Percentiles rank a stretch among this genome's conserved stretches.
Evolutionary conservation across 2,113 vertebrate species (phyloP).

Genomic region (Hydrolagus affinis): DNA sequence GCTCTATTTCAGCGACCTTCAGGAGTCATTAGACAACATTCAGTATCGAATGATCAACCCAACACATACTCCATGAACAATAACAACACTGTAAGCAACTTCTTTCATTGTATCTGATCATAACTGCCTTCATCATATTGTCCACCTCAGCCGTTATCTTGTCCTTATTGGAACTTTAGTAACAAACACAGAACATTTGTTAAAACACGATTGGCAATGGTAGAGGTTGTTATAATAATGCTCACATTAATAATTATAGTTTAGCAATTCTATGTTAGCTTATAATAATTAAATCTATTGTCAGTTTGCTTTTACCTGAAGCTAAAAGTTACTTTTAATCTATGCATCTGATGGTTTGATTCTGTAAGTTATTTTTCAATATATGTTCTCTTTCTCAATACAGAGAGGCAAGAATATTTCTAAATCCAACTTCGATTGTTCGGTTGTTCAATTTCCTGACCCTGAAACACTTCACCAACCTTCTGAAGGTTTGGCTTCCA

Average conservation of each 20-base stretch:
- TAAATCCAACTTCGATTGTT: background rate
- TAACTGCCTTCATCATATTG: no score
- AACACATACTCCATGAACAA: background rate
- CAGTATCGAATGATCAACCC: background rate
- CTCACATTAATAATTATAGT: background rate
- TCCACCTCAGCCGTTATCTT: no score
- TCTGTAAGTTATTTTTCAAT: background rate
- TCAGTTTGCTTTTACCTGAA: no score
- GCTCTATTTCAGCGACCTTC: background rate
- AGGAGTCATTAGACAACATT: background rate
- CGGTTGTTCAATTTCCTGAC: background rate
- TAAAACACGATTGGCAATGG: background rate
- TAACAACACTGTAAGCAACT: slow-evolving; percentile 4
- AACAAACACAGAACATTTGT: background rate
- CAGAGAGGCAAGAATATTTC: background rate
- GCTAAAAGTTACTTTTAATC: no score
- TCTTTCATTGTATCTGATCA: no score
- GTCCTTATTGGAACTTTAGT: background rate
- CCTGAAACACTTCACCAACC: background rate
- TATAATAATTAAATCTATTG: background rate
- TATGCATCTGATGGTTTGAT: background rate
- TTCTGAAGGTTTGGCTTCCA: background rate
- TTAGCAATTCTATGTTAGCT: background rate
- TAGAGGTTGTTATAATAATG: background rate
- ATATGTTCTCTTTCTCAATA: background rate